Evolutionary conservation across 92 coral and sea anemone species (phyloP).

Genomic region (Phenganax subtilis): DNA sequence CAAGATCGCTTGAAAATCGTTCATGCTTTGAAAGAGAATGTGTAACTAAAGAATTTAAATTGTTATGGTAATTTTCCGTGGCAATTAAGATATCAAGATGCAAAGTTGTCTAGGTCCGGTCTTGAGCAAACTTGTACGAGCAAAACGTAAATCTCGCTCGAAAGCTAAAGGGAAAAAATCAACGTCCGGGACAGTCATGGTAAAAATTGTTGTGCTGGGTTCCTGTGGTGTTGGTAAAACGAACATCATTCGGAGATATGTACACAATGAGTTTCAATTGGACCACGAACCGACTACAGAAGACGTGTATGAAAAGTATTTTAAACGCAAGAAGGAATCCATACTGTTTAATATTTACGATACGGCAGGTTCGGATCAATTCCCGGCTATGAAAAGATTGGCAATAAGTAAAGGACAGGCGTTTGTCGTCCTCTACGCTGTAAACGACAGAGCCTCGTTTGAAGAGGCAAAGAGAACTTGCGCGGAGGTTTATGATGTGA

Average conservation of each 20-base stretch:
- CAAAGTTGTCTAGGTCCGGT: conserved; percentile 10
- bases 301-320: conserved; percentile 75
- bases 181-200: conserved; percentile 44
- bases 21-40: not conserved
- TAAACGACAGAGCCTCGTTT: conserved; percentile 63
- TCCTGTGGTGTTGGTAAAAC: conserved; percentile 96
- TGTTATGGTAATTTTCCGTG: conserved; percentile 34
- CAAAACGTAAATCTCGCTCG: conserved; percentile 8
- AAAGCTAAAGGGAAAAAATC: conserved; percentile 2
- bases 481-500: conserved; percentile 69
- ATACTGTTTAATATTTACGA: conserved; percentile 80
- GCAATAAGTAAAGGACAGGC: conserved; percentile 80
- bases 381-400: conserved; percentile 94
- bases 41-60: not conserved
- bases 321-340: conserved; percentile 69
- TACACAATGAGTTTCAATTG: conserved; percentile 58
- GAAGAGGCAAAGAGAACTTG: conserved; percentile 68
- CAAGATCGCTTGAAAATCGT: not conserved
- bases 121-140: conserved; percentile 16
- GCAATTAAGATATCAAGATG: conserved; percentile 4
- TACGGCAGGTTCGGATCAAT: conserved; percentile 90
- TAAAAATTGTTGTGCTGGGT: conserved; percentile 81
- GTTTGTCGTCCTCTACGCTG: conserved; percentile 75
- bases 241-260: conserved; percentile 69
- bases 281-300: conserved; percentile 78